These are phyloP conservation scores for Charadrius vociferus DNA, from an alignment of 2,113 vertebrate genomes.

Conservation along the genomic window DNA sequence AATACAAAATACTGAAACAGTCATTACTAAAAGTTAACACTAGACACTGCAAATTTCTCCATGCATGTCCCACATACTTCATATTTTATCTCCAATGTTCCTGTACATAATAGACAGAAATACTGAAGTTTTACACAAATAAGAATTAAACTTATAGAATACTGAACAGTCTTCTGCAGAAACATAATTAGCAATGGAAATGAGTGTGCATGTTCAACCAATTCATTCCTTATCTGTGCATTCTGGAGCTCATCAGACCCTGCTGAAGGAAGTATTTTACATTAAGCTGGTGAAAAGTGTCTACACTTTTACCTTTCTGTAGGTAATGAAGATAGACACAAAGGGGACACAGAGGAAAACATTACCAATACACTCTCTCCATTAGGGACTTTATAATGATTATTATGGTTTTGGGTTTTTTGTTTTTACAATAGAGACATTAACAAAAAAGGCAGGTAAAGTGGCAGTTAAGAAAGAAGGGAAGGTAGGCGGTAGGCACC, in stretches of 20 bases:
- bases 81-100: not conserved
- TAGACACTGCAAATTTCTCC: not conserved
- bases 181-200: not conserved
- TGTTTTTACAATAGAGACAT: not conserved
- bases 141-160: not conserved
- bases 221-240: not conserved
- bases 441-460: not conserved
- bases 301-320: not conserved
- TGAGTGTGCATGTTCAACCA: not conserved
- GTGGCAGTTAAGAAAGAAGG: not conserved
- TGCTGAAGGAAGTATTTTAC: not conserved
- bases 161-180: not conserved
- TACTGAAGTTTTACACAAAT: not conserved
- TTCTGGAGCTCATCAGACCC: not conserved
- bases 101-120: not conserved
- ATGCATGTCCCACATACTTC: not conserved
- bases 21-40: not conserved
- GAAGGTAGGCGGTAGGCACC: not conserved
- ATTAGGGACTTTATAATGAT: not conserved
- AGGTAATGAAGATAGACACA: not conserved
- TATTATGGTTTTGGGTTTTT: not conserved
- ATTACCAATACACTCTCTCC: not conserved
- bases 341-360: not conserved
- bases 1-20: not conserved
- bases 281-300: not conserved